Base-by-base conservation (phyloP, 2,888 invertebrate species). In the Druceiella hillmani region DNA sequence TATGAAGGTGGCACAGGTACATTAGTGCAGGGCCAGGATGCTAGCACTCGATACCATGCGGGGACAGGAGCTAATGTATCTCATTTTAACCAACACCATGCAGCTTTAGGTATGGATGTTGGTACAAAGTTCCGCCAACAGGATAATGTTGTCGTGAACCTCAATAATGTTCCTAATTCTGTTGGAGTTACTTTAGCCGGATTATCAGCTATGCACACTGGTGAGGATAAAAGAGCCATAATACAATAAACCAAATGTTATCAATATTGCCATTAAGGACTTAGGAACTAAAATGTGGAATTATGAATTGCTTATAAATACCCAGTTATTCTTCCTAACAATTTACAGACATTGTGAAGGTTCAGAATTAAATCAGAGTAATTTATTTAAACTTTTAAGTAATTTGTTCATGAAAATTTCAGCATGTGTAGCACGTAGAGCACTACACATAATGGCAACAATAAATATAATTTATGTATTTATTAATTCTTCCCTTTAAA, bases 71-170 rank as follows among this genome's bases (percentile, higher is more conserved):
- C 47, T 35, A 57, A 58, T 44, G 61, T 65, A 57, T 50, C 64
- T 17, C 76, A 77, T 55, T 76, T 77, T 50, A 75, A 69, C 53
- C 76, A 76, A 55, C 69, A 66, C 40, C 56, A 62, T 33, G 45
- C 67, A 49, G 66, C 71, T 17, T 64, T 74, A 48, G 75, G 64
- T 57, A 76, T 64, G 47, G 75, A 76, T 42, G 64, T 53, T 29
- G 69, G 79, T 41, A 74, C 78, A 49, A 83, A 83, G 67, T 83
- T 75, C 58, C 64, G 79, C 2, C 71, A 69, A 52, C 67, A 68
- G 1, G 74, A 74, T 50, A 69, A 73, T 48, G 64, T 71, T 34
- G 71, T 71, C 40, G 66, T 67, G 29, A 67, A 66, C 54, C n/a
- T n/a, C n/a, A n/a, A n/a, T n/a, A 58, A 58, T 29, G 70, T 74